Conservation (phyloP, 2,113 vertebrate species). For the Apaloderma vittatum region DNA sequence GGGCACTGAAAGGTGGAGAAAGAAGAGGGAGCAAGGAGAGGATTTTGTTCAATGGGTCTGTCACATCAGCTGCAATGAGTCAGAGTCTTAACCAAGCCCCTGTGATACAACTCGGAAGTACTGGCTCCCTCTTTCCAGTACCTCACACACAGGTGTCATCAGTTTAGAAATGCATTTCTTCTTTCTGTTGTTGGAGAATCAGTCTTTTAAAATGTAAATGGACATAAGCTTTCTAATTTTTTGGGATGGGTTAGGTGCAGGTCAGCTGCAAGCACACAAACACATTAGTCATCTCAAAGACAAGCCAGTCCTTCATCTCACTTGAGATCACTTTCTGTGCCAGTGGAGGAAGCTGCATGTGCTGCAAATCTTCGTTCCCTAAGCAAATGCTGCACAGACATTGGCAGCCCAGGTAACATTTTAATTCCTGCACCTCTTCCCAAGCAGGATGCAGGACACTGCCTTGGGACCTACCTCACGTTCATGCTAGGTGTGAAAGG, state of each 20-base stretch:
- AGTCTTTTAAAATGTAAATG: background rate
- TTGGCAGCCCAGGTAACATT: background rate
- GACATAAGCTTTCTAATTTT: background rate
- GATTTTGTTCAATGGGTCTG: background rate
- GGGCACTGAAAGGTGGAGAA: background rate
- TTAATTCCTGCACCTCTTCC: background rate
- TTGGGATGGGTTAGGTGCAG: background rate
- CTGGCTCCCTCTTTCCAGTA: background rate
- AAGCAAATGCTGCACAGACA: background rate
- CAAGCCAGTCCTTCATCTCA: background rate
- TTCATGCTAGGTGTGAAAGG: background rate
- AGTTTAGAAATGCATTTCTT: background rate
- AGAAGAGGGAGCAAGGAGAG: background rate
- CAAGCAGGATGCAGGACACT: accelerated
- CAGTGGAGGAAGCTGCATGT: background rate
- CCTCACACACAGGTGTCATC: background rate
- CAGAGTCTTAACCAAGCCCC: background rate
- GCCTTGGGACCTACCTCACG: background rate
- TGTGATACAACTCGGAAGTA: background rate
- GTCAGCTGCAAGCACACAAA: background rate
- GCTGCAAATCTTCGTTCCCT: background rate
- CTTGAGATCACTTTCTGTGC: background rate
- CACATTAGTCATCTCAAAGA: background rate
- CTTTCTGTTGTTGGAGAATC: background rate
- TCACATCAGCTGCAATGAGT: background rate